Conservation (phyloP, 1,140 invertebrate genomes). For the Drosophila simulans region DNA sequence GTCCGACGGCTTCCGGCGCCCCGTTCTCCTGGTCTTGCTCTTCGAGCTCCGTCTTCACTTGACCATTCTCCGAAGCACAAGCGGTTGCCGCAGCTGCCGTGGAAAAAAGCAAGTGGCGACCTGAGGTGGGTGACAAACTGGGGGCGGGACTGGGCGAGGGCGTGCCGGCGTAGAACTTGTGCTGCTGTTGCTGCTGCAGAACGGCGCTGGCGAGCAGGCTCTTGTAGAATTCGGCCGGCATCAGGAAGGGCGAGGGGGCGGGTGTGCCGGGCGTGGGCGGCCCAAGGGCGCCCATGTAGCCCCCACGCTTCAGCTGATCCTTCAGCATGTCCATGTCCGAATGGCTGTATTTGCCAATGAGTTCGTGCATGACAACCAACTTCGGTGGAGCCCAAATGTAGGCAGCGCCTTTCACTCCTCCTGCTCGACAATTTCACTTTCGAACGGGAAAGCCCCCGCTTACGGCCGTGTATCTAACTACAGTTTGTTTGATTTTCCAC, state of each 20-base stretch:
- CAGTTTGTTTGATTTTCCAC: constrained; percentile 64
- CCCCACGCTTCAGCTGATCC: constrained; percentile 62
- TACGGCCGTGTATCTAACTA: constrained; percentile 65
- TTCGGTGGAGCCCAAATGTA: constrained; percentile 49
- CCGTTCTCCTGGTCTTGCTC: constrained; percentile 22
- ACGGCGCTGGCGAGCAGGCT: constrained; percentile 90
- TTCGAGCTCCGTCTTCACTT: constrained; percentile 44
- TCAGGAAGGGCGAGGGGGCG: constrained; percentile 86
- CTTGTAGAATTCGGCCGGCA: constrained; percentile 91
- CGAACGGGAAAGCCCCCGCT: constrained; percentile 23
- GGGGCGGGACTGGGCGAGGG: constrained; percentile 41
- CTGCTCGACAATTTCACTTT: constrained; percentile 62
- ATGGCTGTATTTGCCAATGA: constrained; percentile 51
- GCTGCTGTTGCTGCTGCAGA: constrained; percentile 81
- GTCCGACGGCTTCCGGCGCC: not conserved
- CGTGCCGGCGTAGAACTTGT: constrained; percentile 51
- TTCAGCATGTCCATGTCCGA: constrained; percentile 62
- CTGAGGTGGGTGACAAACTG: constrained; percentile 20
- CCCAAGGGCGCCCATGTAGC: constrained; percentile 46
- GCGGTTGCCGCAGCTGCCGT: constrained; percentile 25
- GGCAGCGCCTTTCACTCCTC: constrained; percentile 51
- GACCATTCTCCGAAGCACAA: constrained; percentile 33
- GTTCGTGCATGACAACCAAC: constrained; percentile 54
- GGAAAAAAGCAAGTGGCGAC: constrained; percentile 73
- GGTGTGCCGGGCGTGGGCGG: constrained; percentile 30